These are phyloP conservation scores for Melipona bicolor DNA, from an alignment of 2,888 invertebrate species.

Conservation along the genomic window DNA sequence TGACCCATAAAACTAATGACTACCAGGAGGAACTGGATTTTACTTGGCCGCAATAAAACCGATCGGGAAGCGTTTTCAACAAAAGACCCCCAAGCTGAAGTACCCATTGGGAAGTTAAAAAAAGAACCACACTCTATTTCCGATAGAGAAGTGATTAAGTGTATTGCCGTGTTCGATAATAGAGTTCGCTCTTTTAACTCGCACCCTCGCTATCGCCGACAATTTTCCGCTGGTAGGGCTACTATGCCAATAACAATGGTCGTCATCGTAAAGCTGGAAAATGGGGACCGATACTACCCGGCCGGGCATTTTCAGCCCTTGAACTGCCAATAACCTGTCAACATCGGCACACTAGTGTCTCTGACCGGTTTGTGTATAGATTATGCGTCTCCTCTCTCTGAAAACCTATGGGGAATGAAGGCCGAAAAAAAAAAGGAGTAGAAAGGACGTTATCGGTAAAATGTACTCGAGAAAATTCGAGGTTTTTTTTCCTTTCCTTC, in stretches of 20 bases:
- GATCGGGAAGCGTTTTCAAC: not conserved
- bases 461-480: constrained; percentile 22
- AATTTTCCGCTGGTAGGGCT: constrained; percentile 49
- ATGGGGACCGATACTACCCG: constrained; percentile 75
- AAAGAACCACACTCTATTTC: constrained; percentile 16
- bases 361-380: constrained; percentile 50
- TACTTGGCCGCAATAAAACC: not conserved
- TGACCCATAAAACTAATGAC: not conserved
- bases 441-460: constrained; percentile 30
- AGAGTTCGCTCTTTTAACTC: constrained; percentile 46
- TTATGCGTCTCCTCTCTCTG: constrained; percentile 38
- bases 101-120: constrained; percentile 16
- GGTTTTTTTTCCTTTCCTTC: not conserved
- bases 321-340: constrained; percentile 79
- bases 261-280: constrained; percentile 79
- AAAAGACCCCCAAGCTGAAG: not conserved
- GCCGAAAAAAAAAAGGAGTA: constrained; percentile 11
- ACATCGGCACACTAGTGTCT: constrained; percentile 54
- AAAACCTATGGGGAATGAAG: constrained; percentile 22
- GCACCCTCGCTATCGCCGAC: constrained; percentile 36
- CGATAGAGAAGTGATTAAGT: constrained; percentile 35
- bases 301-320: constrained; percentile 73
- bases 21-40: not conserved
- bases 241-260: constrained; percentile 77
- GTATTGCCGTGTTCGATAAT: constrained; percentile 31